These are phyloP conservation scores for Nasonia vitripennis DNA, from an alignment of 1,140 invertebrate species.

Conservation along the genomic window DNA sequence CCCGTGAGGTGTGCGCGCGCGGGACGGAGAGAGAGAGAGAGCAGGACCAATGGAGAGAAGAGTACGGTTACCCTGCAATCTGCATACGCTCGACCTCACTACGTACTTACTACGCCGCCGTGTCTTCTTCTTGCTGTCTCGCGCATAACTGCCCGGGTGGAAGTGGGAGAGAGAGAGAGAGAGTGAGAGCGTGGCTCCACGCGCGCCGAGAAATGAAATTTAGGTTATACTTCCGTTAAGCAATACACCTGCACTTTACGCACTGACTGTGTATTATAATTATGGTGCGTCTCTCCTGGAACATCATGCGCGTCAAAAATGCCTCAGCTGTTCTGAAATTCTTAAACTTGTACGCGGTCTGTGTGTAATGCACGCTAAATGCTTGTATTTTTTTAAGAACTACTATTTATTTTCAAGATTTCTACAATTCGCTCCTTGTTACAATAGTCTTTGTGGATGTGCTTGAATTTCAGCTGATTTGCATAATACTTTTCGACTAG, in stretches of 20 bases:
- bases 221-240: slow-evolving; percentile 54
- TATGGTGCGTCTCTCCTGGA: too few relatives aligned
- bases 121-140: neutral
- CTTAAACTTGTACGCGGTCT: too few relatives aligned
- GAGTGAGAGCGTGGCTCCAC: neutral
- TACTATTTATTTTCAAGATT: slow-evolving; percentile 68
- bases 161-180: neutral
- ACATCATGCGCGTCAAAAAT: too few relatives aligned
- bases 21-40: neutral
- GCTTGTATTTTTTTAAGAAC: neutral
- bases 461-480: slow-evolving; percentile 70
- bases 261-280: neutral
- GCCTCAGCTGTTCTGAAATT: too few relatives aligned
- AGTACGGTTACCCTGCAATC: neutral
- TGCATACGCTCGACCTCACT: neutral
- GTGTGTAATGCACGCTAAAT: too few relatives aligned
- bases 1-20: neutral
- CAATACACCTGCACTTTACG: neutral
- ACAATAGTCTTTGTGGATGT: slow-evolving; percentile 77
- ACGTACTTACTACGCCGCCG: neutral
- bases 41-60: neutral
- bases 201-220: slow-evolving; percentile 33
- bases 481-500: slow-evolving; percentile 71
- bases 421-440: slow-evolving; percentile 78
- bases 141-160: neutral